Percentiles rank a stretch among this genome's conserved stretches.
phyloP scores from a whole-genome alignment of 2,797 vertebrate genomes.

The Scolopax bukidnonensis region DNA sequence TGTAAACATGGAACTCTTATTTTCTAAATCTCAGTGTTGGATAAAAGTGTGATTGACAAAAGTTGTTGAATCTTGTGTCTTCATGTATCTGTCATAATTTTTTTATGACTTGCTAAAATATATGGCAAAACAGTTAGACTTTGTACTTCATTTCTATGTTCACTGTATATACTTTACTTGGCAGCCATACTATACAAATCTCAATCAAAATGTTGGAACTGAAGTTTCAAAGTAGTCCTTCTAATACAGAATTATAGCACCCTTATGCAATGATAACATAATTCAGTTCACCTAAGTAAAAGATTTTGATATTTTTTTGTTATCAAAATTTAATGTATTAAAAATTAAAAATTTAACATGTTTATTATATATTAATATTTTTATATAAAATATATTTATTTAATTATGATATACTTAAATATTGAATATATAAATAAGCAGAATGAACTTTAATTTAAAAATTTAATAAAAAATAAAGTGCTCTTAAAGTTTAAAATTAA shows the following conservation, averaged over 20 bases:
- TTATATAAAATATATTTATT: no score
- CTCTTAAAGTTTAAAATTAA: not conserved
- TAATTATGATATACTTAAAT: no score
- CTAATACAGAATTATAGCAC: not conserved
- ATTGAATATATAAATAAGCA: no score
- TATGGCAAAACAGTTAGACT: not conserved
- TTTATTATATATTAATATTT: no score
- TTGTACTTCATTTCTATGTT: not conserved
- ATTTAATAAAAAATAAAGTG: no score
- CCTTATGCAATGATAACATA: fast-evolving
- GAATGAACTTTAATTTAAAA: no score
- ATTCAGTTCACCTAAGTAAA: not conserved
- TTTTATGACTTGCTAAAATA: not conserved
- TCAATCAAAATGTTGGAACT: not conserved
- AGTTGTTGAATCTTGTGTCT: not conserved
- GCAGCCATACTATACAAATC: not conserved
- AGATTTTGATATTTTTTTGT: not conserved
- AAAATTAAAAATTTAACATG: no score
- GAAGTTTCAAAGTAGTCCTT: not conserved
- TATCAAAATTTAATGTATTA: no score
- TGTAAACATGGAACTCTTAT: not conserved
- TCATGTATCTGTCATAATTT: not conserved
- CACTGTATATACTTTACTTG: not conserved
- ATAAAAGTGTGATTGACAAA: not conserved
- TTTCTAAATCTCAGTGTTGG: not conserved